Evolutionary conservation across 2,888 invertebrate genomes (phyloP).

Genomic region (Mythimna ferrago): DNA sequence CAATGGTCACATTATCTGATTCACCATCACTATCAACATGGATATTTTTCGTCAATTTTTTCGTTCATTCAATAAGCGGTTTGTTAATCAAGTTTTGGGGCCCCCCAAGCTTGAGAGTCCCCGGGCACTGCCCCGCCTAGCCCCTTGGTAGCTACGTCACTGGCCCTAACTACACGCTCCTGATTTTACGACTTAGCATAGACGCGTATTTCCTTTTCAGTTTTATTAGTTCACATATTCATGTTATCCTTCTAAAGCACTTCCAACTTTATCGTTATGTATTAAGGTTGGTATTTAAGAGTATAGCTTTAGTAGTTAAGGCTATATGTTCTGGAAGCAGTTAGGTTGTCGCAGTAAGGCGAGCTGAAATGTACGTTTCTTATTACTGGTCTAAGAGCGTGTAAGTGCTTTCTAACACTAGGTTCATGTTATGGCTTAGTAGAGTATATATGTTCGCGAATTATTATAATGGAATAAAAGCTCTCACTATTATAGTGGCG

Average conservation of each 20-base stretch:
- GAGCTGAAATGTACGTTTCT: constrained; percentile 55
- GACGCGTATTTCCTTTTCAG: constrained; percentile 48
- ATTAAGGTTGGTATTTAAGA: constrained; percentile 27
- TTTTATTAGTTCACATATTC: constrained; percentile 43
- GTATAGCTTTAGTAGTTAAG: constrained; percentile 26
- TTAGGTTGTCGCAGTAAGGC: constrained; percentile 48
- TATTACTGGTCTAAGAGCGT: constrained; percentile 56
- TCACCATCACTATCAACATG: too few relatives aligned
- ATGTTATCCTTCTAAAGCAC: constrained; percentile 11
- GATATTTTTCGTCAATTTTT: too few relatives aligned
- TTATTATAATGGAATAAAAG: constrained; percentile 35
- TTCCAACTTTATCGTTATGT: constrained; percentile 32
- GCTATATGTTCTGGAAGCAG: constrained; percentile 28
- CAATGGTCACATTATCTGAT: too few relatives aligned
- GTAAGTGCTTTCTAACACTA: constrained; percentile 58
- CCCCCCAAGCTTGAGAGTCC: too few relatives aligned
- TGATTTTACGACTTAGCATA: constrained; percentile 43
- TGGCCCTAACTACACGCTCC: constrained; percentile 24
- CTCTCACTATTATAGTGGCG: constrained; percentile 9
- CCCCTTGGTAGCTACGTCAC: too few relatives aligned
- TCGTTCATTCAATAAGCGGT: too few relatives aligned
- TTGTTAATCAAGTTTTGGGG: too few relatives aligned
- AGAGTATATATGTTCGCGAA: constrained; percentile 23
- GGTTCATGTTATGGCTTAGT: constrained; percentile 34
- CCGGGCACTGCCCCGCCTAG: too few relatives aligned